phyloP scores from a whole-genome alignment of 2,797 vertebrate species.

The Arrhamphus sclerolepis region DNA sequence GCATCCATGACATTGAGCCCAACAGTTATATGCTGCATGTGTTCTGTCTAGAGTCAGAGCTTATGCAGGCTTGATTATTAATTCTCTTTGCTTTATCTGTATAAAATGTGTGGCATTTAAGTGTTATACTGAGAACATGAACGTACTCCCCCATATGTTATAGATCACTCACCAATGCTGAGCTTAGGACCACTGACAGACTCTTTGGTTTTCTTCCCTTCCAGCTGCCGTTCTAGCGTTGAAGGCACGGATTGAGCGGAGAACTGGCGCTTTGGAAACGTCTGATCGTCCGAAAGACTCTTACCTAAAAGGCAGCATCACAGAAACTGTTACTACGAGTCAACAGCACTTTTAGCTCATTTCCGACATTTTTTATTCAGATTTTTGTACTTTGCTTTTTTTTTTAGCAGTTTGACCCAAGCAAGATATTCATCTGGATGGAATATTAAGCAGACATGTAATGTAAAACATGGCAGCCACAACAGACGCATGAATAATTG shows the following conservation, averaged over 20 bases:
- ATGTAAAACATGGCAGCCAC: conserved; percentile 1
- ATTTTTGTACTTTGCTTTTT: no score
- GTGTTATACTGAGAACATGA: conserved; percentile 14
- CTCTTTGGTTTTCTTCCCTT: conserved; percentile 60
- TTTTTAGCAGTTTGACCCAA: no score
- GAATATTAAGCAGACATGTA: background rate
- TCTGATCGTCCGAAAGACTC: conserved; percentile 77
- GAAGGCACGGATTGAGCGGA: conserved; percentile 72
- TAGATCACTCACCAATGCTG: conserved; percentile 70
- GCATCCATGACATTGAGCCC: conserved; percentile 33
- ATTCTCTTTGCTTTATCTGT: background rate
- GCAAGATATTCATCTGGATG: no score
- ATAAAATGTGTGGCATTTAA: conserved; percentile 19
- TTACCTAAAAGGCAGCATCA: conserved; percentile 70
- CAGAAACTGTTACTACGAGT: conserved; percentile 14
- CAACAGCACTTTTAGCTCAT: no score
- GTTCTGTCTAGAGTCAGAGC: background rate
- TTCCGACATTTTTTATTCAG: no score
- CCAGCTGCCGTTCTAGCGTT: conserved; percentile 76
- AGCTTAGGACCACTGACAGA: conserved; percentile 63
- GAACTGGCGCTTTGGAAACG: conserved; percentile 43
- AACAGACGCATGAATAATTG: background rate
- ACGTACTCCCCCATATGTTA: conserved; percentile 29
- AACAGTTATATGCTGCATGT: conserved; percentile 10
- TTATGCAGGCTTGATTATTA: background rate